These are phyloP conservation scores for Lophius americanus DNA, from an alignment of 2,797 vertebrate species.

Conservation along the genomic window DNA sequence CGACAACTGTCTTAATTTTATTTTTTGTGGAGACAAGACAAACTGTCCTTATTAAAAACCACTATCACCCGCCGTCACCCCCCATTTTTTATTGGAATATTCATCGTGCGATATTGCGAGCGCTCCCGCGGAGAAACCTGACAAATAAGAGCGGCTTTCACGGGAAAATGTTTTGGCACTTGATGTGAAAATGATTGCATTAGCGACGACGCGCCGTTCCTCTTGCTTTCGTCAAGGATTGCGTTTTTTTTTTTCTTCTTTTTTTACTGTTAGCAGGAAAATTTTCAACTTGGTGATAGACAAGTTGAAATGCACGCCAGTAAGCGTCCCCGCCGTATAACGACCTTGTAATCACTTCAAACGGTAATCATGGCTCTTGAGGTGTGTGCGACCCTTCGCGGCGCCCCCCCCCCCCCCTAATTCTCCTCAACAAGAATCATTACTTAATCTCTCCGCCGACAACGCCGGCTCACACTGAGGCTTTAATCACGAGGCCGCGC, in stretches of 20 bases:
- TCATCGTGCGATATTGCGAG: slow-evolving; percentile 75
- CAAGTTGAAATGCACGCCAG: slow-evolving; percentile 67
- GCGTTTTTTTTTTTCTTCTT: not conserved
- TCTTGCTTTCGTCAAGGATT: not conserved
- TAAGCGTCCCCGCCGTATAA: slow-evolving; percentile 66
- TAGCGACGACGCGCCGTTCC: slow-evolving; percentile 51
- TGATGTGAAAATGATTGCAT: slow-evolving; percentile 82
- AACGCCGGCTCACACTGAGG: slow-evolving; percentile 49
- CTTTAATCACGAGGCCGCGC: slow-evolving; percentile 60
- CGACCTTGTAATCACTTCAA: slow-evolving; percentile 78
- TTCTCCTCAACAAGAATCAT: slow-evolving; percentile 68
- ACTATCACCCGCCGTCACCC: slow-evolving; percentile 40
- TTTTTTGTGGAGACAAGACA: slow-evolving; percentile 81
- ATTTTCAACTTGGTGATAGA: slow-evolving; percentile 57
- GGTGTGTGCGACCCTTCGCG: slow-evolving; percentile 51
- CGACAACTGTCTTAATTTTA: slow-evolving; percentile 78
- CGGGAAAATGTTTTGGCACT: slow-evolving; percentile 71
- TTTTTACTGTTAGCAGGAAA: slow-evolving; percentile 15
- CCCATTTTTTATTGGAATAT: slow-evolving; percentile 66
- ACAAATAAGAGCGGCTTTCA: slow-evolving; percentile 72
- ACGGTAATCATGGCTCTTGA: slow-evolving; percentile 57
- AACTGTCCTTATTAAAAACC: slow-evolving; percentile 75
- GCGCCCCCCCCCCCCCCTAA: slow-evolving; percentile 40
- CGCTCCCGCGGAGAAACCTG: slow-evolving; percentile 71
- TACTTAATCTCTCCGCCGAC: slow-evolving; percentile 63